These are phyloP conservation scores for Drosophila punjabiensis DNA, from an alignment of 1,140 invertebrate species.

Conservation along the genomic window DNA sequence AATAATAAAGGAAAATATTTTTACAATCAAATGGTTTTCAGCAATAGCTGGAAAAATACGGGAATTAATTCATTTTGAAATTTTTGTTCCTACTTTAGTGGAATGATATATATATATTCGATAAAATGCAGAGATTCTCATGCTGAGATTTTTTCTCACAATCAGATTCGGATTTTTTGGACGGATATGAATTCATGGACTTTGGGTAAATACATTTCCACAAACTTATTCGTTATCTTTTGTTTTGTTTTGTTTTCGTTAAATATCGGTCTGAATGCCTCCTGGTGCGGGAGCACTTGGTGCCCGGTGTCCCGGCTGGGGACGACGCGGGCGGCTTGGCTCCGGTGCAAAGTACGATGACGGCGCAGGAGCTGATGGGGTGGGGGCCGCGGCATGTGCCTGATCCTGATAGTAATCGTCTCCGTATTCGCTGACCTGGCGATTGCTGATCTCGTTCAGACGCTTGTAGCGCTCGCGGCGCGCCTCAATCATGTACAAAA, in stretches of 20 bases:
- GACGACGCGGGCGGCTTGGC: slow-evolving; percentile 74
- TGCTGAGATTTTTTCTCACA: background rate
- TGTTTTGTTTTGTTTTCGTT: background rate
- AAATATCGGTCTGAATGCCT: slow-evolving; percentile 81
- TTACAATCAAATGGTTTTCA: background rate
- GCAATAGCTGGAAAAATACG: background rate
- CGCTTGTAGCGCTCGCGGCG: slow-evolving; percentile 90
- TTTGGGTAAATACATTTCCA: background rate
- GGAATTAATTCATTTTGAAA: slow-evolving; percentile 7
- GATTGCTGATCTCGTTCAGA: slow-evolving; percentile 88
- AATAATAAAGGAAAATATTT: background rate
- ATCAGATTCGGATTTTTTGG: slow-evolving; percentile 1
- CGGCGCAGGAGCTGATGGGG: slow-evolving; percentile 65
- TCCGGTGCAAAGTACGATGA: slow-evolving; percentile 76
- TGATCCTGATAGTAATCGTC: slow-evolving; percentile 85
- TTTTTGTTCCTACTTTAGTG: slow-evolving; percentile 2
- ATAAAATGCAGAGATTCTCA: background rate
- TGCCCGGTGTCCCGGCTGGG: slow-evolving; percentile 61
- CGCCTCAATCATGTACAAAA: slow-evolving; percentile 93
- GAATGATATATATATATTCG: slow-evolving; percentile 13
- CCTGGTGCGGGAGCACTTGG: slow-evolving; percentile 52
- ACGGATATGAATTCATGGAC: background rate
- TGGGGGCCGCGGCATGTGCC: slow-evolving; percentile 46
- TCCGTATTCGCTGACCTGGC: slow-evolving; percentile 88
- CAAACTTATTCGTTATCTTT: background rate